Percentiles rank a stretch among this genome's conserved stretches.
Conservation (phyloP, 2,888 invertebrate species). For the Drosophila eohydei region DNA sequence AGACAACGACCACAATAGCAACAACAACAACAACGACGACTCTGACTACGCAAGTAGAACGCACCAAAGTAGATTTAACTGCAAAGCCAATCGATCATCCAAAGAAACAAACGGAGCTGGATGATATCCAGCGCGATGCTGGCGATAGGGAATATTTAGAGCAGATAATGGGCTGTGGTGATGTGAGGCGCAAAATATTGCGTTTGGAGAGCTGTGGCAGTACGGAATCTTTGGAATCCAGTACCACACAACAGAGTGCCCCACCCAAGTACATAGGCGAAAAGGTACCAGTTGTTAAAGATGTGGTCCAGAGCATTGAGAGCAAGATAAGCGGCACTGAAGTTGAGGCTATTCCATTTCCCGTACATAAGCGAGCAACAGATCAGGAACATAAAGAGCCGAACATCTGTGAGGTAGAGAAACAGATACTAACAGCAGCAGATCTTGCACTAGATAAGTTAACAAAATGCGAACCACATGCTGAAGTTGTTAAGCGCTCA, state of each 20-base stretch:
- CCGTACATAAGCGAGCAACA: slow-evolving; percentile 80
- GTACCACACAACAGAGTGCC: slow-evolving; percentile 20
- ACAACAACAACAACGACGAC: slow-evolving; percentile 42
- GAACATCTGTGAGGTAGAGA: slow-evolving; percentile 67
- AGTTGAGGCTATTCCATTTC: slow-evolving; percentile 73
- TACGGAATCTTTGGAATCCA: slow-evolving; percentile 62
- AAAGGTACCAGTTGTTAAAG: slow-evolving; percentile 86
- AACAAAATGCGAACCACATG: slow-evolving; percentile 60
- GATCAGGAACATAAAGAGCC: slow-evolving; percentile 44
- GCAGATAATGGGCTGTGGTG: slow-evolving; percentile 85
- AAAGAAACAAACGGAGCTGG: slow-evolving; percentile 18
- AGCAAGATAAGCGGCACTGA: slow-evolving; percentile 83
- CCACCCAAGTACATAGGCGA: slow-evolving; percentile 65
- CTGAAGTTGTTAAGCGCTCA: slow-evolving; percentile 64
- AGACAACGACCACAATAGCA: slow-evolving; percentile 48
- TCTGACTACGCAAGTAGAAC: slow-evolving; percentile 55
- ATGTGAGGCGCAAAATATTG: slow-evolving; percentile 87
- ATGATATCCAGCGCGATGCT: slow-evolving; percentile 37
- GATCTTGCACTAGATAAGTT: slow-evolving; percentile 71
- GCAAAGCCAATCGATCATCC: slow-evolving; percentile 11
- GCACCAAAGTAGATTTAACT: slow-evolving; percentile 65
- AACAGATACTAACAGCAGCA: slow-evolving; percentile 72
- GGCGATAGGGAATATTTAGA: slow-evolving; percentile 77
- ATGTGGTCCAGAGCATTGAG: slow-evolving; percentile 86
- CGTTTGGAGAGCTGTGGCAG: slow-evolving; percentile 84